phyloP scores from a whole-genome alignment of 2,888 invertebrate genomes.

The Troides oblongomaculatus region DNA sequence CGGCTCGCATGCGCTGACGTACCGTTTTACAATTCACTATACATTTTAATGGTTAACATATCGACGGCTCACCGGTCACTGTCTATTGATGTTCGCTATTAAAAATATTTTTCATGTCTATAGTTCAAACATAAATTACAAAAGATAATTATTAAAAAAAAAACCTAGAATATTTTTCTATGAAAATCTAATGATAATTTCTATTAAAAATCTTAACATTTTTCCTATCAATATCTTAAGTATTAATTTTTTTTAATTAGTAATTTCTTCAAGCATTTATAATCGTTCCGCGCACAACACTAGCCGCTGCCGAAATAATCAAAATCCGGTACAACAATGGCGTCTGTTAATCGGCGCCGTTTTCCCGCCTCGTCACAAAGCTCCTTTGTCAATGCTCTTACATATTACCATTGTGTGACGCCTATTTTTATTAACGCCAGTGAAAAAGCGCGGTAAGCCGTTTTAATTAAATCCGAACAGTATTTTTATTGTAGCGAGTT shows the following conservation, averaged over 20 bases:
- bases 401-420: conserved; percentile 47
- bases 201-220: too few relatives aligned
- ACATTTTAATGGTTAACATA: too few relatives aligned
- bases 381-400: conserved; percentile 62
- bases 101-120: too few relatives aligned
- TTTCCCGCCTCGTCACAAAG: conserved; percentile 58
- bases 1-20: conserved; percentile 2
- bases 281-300: not conserved
- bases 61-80: too few relatives aligned
- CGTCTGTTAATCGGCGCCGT: conserved; percentile 68
- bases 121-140: too few relatives aligned
- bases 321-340: conserved; percentile 63
- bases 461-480: conserved; percentile 71
- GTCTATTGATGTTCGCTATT: too few relatives aligned
- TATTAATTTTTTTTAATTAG: too few relatives aligned
- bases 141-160: too few relatives aligned
- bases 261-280: too few relatives aligned
- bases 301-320: conserved; percentile 1
- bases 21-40: not conserved
- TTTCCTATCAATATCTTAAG: too few relatives aligned
- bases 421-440: conserved; percentile 38
- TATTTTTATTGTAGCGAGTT: conserved; percentile 50
- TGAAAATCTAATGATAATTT: too few relatives aligned
- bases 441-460: conserved; percentile 55
- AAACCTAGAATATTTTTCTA: too few relatives aligned